phyloP scores from a whole-genome alignment of 2,888 invertebrate genomes.

The Eumacrocentrus americanus region DNA sequence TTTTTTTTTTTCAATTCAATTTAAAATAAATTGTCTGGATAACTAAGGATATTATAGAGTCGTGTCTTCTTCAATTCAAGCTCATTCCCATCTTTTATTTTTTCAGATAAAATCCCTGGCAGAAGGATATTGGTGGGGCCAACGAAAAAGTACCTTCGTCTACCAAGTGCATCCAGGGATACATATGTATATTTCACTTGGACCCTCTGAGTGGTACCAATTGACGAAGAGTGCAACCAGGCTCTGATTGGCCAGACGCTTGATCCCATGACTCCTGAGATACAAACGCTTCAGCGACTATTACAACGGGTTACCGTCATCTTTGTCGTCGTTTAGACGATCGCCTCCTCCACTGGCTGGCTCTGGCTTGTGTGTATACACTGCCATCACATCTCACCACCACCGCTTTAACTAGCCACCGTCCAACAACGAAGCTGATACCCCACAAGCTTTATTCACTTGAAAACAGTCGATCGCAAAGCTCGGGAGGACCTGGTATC shows the following conservation, averaged over 20 bases:
- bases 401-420: background rate
- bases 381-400: background rate
- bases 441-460: constrained; percentile 22
- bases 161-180: background rate
- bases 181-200: background rate
- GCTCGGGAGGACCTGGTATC: background rate
- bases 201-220: constrained; percentile 50
- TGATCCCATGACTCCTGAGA: constrained; percentile 48
- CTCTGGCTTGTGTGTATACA: background rate
- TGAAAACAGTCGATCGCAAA: constrained; percentile 23
- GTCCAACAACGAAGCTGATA: background rate
- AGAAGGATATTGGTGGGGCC: background rate
- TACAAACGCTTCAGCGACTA: constrained; percentile 22
- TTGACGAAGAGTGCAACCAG: constrained; percentile 47
- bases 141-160: background rate
- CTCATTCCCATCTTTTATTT: too few relatives aligned
- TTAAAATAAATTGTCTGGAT: too few relatives aligned
- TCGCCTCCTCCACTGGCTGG: constrained; percentile 10
- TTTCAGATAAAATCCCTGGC: constrained; percentile 1
- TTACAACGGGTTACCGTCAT: constrained; percentile 29
- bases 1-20: too few relatives aligned
- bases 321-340: constrained; percentile 28
- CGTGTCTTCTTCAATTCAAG: too few relatives aligned
- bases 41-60: too few relatives aligned
- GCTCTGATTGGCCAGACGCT: constrained; percentile 53